These are phyloP conservation scores for Parnassius glacialis DNA, from an alignment of 2,888 invertebrate genomes.

Conservation along the genomic window DNA sequence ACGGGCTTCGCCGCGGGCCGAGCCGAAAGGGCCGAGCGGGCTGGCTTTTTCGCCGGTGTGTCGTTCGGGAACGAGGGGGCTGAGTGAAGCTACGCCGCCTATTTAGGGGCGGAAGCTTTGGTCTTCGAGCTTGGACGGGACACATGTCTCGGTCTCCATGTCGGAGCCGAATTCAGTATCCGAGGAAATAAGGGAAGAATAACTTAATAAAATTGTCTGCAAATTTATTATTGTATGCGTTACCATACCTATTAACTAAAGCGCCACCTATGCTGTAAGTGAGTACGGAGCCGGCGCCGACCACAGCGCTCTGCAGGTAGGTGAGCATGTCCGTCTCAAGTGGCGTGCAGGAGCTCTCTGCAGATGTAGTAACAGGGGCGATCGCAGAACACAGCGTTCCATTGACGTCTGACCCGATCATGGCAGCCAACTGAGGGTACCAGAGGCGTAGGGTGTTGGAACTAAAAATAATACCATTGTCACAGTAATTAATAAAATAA, in stretches of 20 bases:
- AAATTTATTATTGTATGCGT: not conserved
- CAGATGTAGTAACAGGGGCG: slow-evolving; percentile 41
- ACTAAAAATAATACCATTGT: slow-evolving; percentile 54
- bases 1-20: too few species aligned
- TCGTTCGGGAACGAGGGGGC: too few species aligned
- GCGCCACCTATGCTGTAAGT: slow-evolving; percentile 82
- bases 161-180: too few species aligned
- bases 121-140: too few species aligned
- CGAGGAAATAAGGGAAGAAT: too few species aligned
- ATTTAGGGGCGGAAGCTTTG: too few species aligned
- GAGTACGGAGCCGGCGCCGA: slow-evolving; percentile 82
- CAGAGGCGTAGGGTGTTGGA: slow-evolving; percentile 91
- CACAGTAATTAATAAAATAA: too few species aligned
- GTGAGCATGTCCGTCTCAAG: slow-evolving; percentile 80
- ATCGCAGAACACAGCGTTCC: slow-evolving; percentile 64
- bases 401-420: slow-evolving; percentile 69
- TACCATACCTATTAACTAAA: slow-evolving; percentile 57
- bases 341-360: slow-evolving; percentile 50
- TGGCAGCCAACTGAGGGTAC: slow-evolving; percentile 92
- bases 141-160: too few species aligned
- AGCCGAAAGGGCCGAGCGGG: too few species aligned
- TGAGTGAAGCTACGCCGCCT: too few species aligned
- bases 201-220: too few species aligned
- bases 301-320: slow-evolving; percentile 85
- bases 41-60: too few species aligned